Conservation (phyloP, 2,113 vertebrate species). For the Pungitius pungitius region DNA sequence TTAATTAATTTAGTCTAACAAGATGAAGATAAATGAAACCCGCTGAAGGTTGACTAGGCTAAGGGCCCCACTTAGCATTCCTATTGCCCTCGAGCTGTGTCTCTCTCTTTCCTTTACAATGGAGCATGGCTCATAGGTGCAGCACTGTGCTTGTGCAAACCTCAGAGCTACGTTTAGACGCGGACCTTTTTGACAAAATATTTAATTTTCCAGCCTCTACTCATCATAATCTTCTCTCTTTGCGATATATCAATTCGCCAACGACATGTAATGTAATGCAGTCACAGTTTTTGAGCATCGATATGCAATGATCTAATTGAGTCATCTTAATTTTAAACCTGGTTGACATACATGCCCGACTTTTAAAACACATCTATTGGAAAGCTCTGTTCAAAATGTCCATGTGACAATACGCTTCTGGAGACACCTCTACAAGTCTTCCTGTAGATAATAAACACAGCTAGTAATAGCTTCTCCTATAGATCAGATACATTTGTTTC, state of each 20-base stretch:
- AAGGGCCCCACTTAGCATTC: constrained; percentile 91
- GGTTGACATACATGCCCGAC: constrained; percentile 39
- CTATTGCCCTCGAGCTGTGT: constrained; percentile 68
- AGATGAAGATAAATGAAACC: constrained; percentile 99
- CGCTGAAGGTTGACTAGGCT: constrained; percentile 89
- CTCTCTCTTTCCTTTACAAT: constrained; percentile 72
- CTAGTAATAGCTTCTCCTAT: constrained; percentile 26
- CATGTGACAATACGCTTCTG: not conserved
- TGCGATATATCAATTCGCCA: constrained; percentile 25
- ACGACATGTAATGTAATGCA: constrained; percentile 41
- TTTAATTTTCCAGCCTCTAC: constrained; percentile 38
- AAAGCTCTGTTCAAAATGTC: constrained; percentile 18
- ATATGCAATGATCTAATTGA: constrained; percentile 50
- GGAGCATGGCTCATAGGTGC: constrained; percentile 75
- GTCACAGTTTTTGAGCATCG: constrained; percentile 30
- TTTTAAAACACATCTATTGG: constrained; percentile 21
- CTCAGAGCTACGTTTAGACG: constrained; percentile 45
- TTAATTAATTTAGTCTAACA: constrained; percentile 99
- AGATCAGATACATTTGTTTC: constrained; percentile 28
- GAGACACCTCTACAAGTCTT: not conserved
- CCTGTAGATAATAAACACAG: constrained; percentile 24
- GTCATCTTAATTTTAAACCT: constrained; percentile 40
- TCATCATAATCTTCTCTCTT: constrained; percentile 8
- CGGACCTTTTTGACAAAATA: constrained; percentile 44
- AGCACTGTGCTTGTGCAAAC: constrained; percentile 64